Percentiles rank a stretch among this genome's conserved stretches.
phyloP scores from a whole-genome alignment of 2,113 vertebrate genomes.

The Baryphthengus martii region DNA sequence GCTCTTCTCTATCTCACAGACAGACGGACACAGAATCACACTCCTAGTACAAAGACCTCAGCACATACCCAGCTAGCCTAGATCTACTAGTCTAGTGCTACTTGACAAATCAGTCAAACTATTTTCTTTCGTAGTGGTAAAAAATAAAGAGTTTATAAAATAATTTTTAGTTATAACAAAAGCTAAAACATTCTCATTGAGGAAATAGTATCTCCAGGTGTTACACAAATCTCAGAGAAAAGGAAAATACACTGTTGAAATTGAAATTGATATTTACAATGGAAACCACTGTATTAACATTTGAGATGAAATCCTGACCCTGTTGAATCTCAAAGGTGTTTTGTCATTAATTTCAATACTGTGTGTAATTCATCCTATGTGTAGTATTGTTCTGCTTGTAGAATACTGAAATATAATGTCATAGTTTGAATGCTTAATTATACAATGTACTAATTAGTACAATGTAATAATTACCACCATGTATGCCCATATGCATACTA shows the following conservation, averaged over 20 bases:
- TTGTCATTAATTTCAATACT: background rate
- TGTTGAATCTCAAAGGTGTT: background rate
- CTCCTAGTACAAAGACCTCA: background rate
- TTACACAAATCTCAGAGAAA: background rate
- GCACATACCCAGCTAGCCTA: background rate
- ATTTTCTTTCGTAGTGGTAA: background rate
- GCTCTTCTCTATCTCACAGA: background rate
- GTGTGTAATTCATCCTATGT: background rate
- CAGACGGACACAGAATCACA: background rate
- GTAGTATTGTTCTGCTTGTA: conserved; percentile 4
- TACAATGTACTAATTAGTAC: too few species aligned
- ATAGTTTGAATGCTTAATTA: background rate
- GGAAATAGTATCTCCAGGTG: background rate
- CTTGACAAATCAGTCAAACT: background rate
- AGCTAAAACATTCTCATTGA: background rate
- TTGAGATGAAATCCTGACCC: background rate
- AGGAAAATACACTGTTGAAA: background rate
- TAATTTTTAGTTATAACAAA: too few species aligned
- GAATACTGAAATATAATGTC: background rate
- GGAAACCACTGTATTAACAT: background rate
- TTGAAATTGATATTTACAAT: background rate
- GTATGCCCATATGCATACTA: background rate
- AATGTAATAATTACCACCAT: background rate
- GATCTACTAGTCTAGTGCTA: background rate
- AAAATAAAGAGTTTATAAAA: too few species aligned